Conservation (phyloP, 1,140 invertebrate genomes). For the Brachystomella parvula region DNA sequence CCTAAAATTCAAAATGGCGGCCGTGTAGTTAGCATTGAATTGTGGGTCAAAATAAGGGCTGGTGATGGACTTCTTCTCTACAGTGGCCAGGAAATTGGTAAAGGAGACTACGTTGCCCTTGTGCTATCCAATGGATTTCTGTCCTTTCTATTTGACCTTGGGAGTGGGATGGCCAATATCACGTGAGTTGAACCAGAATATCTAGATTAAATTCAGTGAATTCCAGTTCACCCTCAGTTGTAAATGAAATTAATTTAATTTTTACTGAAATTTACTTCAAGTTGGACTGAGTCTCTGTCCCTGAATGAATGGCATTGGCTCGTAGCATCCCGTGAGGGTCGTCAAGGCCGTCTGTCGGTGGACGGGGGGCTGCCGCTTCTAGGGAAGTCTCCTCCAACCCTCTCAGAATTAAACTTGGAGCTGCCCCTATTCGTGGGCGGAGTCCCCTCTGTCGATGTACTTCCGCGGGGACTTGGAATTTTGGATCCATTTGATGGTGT, state of each 20-base stretch:
- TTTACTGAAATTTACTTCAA: slow-evolving; percentile 30
- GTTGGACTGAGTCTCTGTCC: slow-evolving; percentile 43
- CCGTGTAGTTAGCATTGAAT: slow-evolving; percentile 68
- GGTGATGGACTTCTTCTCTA: slow-evolving; percentile 74
- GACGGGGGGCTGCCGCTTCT: slow-evolving; percentile 58
- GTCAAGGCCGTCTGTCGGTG: slow-evolving; percentile 66
- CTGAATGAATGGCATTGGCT: slow-evolving; percentile 74
- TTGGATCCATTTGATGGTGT: slow-evolving; percentile 68
- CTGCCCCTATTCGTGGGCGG: slow-evolving; percentile 75
- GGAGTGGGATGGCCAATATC: slow-evolving; percentile 77
- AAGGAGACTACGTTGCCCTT: slow-evolving; percentile 77
- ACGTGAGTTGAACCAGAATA: slow-evolving; percentile 53
- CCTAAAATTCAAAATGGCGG: slow-evolving; percentile 65
- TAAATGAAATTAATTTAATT: not conserved
- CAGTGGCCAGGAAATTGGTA: slow-evolving; percentile 59
- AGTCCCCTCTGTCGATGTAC: slow-evolving; percentile 51
- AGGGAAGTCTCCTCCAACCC: slow-evolving; percentile 59
- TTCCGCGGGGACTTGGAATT: slow-evolving; percentile 64
- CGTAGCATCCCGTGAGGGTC: slow-evolving; percentile 59
- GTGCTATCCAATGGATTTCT: slow-evolving; percentile 68
- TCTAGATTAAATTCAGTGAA: not conserved
- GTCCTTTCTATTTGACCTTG: slow-evolving; percentile 77
- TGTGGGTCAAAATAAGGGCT: slow-evolving; percentile 72
- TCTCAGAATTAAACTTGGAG: slow-evolving; percentile 74
- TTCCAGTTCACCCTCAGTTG: not conserved